A percentile compares a stretch with the other conserved stretches of the same genome.
Conservation (phyloP, 2,888 invertebrate genomes). For the Heliconius aoede region DNA sequence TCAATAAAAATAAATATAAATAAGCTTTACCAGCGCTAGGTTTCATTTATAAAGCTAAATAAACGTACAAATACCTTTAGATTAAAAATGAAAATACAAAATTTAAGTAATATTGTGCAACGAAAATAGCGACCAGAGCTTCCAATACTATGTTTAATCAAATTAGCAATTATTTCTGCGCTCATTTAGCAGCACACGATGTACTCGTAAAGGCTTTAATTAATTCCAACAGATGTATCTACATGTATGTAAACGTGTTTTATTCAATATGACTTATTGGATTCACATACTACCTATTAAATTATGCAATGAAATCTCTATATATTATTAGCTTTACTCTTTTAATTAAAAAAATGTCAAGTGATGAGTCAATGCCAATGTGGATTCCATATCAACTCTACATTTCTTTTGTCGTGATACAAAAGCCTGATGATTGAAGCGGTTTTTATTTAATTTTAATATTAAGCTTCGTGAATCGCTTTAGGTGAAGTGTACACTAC, state of each 20-base stretch:
- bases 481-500: neutral
- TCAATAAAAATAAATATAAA: too few relatives aligned
- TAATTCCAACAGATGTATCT: slow-evolving; percentile 17
- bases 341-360: neutral
- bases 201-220: slow-evolving; percentile 14
- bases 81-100: neutral
- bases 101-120: neutral
- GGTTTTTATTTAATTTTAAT: too few relatives aligned
- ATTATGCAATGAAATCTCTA: slow-evolving; percentile 3
- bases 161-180: slow-evolving; percentile 26
- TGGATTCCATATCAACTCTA: neutral
- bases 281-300: neutral
- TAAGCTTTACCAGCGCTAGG: neutral
- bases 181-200: slow-evolving; percentile 19
- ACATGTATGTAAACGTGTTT: slow-evolving; percentile 22
- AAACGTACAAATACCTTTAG: neutral
- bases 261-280: slow-evolving; percentile 1
- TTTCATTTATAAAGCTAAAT: neutral
- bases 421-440: neutral
- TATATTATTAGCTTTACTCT: neutral
- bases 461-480: too few relatives aligned
- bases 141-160: slow-evolving; percentile 23
- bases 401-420: neutral
- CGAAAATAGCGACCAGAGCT: neutral
- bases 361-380: too few relatives aligned